Conservation (phyloP, 2,797 vertebrate genomes). For the Zalophus californianus region DNA sequence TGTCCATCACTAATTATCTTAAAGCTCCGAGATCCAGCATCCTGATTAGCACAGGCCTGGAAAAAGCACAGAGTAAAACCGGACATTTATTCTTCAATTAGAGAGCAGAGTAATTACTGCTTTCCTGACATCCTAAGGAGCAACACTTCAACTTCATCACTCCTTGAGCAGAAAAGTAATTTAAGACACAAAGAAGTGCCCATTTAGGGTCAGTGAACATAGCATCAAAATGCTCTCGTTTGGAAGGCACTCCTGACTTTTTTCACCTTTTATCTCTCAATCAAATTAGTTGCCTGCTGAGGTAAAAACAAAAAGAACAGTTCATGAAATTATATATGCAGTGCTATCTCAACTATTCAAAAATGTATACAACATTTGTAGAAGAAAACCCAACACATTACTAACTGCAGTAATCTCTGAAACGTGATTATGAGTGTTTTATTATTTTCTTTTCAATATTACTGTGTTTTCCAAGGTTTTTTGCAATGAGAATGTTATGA, state of each 20-base stretch:
- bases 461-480: background rate
- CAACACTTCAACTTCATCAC: conserved; percentile 28
- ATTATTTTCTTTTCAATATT: background rate
- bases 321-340: conserved; percentile 26
- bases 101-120: conserved; percentile 52
- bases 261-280: conserved; percentile 66
- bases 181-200: conserved; percentile 59
- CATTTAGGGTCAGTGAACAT: conserved; percentile 37
- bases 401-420: background rate
- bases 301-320: conserved; percentile 14
- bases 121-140: conserved; percentile 23
- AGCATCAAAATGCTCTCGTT: background rate
- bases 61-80: conserved; percentile 71
- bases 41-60: conserved; percentile 77
- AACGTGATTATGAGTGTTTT: background rate
- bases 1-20: conserved; percentile 73
- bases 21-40: conserved; percentile 69
- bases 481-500: background rate
- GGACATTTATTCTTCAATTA: conserved; percentile 78
- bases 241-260: background rate
- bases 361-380: background rate
- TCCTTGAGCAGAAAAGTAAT: conserved; percentile 73
- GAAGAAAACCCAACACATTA: background rate
- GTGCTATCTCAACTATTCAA: background rate
- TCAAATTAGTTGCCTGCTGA: conserved; percentile 65